phyloP scores from a whole-genome alignment of 2,888 invertebrate genomes.

The Caenorhabditis macrosperma region DNA sequence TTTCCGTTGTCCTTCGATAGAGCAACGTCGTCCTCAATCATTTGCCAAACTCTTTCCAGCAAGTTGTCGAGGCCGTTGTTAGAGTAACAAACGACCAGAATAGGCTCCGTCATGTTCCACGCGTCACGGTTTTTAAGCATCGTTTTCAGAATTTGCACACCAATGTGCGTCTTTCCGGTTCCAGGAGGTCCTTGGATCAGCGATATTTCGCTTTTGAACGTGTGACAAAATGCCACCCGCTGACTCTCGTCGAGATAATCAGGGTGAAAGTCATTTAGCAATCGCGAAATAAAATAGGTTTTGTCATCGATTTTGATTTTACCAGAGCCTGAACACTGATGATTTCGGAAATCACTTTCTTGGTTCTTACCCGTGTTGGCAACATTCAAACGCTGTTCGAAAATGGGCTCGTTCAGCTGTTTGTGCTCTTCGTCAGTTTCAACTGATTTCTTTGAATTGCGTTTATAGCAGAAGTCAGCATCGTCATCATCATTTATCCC shows the following conservation, averaged over 20 bases:
- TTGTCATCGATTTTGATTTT: constrained; percentile 44
- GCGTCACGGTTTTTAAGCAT: constrained; percentile 65
- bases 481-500: constrained; percentile 28
- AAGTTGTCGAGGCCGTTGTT: constrained; percentile 93
- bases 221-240: constrained; percentile 85
- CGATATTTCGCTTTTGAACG: constrained; percentile 86
- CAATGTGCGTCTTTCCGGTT: constrained; percentile 83
- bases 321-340: constrained; percentile 44
- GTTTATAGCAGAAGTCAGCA: background rate
- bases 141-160: constrained; percentile 62
- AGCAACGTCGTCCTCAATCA: constrained; percentile 46
- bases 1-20: constrained; percentile 32
- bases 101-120: constrained; percentile 82
- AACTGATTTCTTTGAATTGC: background rate
- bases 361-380: background rate
- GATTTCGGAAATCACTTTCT: background rate
- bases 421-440: constrained; percentile 35
- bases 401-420: constrained; percentile 43
- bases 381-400: constrained; percentile 9
- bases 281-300: constrained; percentile 43
- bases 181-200: constrained; percentile 92
- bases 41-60: constrained; percentile 84
- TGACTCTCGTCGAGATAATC: constrained; percentile 85
- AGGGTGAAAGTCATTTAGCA: constrained; percentile 80
- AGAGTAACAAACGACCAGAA: constrained; percentile 88